Evolutionary conservation across 1,140 invertebrate genomes (phyloP), one percentile per base, ranked within the genome.

Genomic region (Ooceraea biroi): DNA sequence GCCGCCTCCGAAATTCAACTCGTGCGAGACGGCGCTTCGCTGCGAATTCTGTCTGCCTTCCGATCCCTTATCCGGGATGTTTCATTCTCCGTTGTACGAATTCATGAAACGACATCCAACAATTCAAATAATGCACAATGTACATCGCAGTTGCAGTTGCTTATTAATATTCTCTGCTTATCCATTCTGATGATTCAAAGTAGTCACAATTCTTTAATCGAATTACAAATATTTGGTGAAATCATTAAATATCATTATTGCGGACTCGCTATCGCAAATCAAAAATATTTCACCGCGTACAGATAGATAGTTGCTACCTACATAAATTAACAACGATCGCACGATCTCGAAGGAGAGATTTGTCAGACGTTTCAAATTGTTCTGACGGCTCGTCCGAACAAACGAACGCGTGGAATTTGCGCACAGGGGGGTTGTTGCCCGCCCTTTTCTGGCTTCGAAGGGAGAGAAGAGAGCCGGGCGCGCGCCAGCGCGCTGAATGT

Each of bases 391-490:
- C 85, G 87, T 86, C 87, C 87, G 92, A 90, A 88, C 86, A 82
- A 91, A 89, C 83, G 82, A 91, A 92, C 85, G 91, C 85, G 27
- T 73, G 92, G 91, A 93, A 93, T 93, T 93, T 88, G 88, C 65
- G 78, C 60, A 25, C 77, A 69, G 69, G 30, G 74, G 78, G 84
- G 73, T 72, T 83, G 25, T 48, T 30, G 14, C 46, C 7, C 12
- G 36, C 66, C 76, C 46, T 50, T 76, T 71, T 50, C 55, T 36
- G 41, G 22, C 36, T 48, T 41, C 44, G 27, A 48, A 76, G 58
- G 71, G 65, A 60, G 57, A 82, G 30, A 44, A n/a, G 44, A 77
- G 72, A 76, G 83, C 76, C 82, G n/a, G 85, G 74, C 83, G 77
- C 72, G 68, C 84, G 85, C 78, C 78, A n/a, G 89, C 74, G 86